phyloP scores from a whole-genome alignment of 2,888 invertebrate species.

The Ectemnius lituratus region DNA sequence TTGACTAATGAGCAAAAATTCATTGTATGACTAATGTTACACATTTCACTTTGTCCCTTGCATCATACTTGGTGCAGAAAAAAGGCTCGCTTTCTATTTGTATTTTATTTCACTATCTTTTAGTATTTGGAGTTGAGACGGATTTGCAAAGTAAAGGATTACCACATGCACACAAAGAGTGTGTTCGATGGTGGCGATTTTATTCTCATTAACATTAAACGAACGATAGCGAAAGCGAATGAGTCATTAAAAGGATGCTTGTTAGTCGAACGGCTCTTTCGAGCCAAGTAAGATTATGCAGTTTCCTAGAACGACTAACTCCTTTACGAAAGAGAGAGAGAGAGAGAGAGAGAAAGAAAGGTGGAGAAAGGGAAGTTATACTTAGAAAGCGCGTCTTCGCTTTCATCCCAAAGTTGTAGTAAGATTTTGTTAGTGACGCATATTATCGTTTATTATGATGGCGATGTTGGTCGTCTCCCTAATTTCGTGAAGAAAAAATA shows the following conservation, averaged over 20 bases:
- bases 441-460: neutral
- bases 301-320: neutral
- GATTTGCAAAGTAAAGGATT: too few relatives aligned
- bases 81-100: too few relatives aligned
- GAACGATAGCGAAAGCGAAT: slow-evolving; percentile 3
- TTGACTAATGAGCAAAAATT: too few relatives aligned
- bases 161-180: too few relatives aligned
- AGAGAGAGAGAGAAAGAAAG: neutral
- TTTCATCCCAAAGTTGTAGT: neutral
- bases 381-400: slow-evolving; percentile 2
- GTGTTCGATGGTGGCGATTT: too few relatives aligned
- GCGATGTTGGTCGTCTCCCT: neutral
- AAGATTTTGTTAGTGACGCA: neutral
- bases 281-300: neutral
- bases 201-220: neutral
- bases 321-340: neutral
- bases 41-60: too few relatives aligned
- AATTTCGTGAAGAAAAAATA: slow-evolving; percentile 2
- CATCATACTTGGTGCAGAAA: too few relatives aligned
- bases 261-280: neutral
- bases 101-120: too few relatives aligned
- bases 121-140: too few relatives aligned
- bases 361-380: neutral
- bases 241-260: slow-evolving; percentile 1
- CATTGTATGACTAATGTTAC: too few relatives aligned